Evolutionary conservation across 2,113 vertebrate genomes (phyloP).

Genomic region (Ammodramus savannarum): DNA sequence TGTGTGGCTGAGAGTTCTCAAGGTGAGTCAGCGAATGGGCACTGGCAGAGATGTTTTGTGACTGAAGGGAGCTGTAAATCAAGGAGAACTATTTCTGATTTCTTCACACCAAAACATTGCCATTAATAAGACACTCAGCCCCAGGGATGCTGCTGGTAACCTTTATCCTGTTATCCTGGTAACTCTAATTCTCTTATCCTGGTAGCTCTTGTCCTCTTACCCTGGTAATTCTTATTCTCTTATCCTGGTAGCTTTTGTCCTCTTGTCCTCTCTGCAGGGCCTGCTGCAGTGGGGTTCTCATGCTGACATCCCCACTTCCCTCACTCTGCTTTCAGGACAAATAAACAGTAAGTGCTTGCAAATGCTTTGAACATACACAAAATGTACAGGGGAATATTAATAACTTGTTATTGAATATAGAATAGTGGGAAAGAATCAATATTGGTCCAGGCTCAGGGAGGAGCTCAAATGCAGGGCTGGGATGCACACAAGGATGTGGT

Average conservation of each 20-base stretch:
- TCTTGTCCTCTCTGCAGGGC: background rate
- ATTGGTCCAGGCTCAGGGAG: background rate
- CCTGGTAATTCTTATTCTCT: background rate
- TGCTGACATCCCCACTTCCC: background rate
- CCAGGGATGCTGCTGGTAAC: background rate
- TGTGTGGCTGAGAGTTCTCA: background rate
- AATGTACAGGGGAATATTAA: background rate
- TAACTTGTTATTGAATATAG: background rate
- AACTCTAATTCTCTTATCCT: too few species aligned
- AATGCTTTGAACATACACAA: background rate
- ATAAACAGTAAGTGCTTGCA: background rate
- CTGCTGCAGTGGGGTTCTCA: background rate
- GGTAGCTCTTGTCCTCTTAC: background rate
- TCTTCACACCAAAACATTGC: background rate
- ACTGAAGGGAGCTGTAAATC: background rate
- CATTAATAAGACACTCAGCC: background rate
- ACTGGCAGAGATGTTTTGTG: background rate
- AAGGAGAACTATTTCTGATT: background rate
- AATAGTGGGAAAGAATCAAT: background rate
- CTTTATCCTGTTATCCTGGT: too few species aligned
- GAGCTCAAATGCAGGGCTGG: background rate
- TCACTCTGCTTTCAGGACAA: background rate
- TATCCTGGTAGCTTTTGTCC: too few species aligned
- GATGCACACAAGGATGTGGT: slow-evolving; percentile 42
- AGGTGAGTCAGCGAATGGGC: background rate